Percentiles rank a stretch among this genome's conserved stretches.
phyloP scores from a whole-genome alignment of 2,888 invertebrate genomes.

The Cremastinae sp. region DNA sequence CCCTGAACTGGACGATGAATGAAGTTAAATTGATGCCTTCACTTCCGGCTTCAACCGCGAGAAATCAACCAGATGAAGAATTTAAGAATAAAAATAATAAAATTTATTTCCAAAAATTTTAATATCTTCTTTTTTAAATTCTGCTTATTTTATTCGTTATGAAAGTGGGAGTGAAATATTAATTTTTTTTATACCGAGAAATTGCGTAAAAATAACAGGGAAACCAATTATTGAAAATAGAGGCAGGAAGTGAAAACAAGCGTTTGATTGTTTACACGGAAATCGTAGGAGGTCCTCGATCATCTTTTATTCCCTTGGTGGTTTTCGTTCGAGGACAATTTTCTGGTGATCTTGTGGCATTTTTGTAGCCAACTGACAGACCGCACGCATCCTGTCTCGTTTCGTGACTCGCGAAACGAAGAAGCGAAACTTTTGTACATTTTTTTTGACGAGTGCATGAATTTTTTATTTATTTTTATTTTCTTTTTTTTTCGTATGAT shows the following conservation, averaged over 20 bases:
- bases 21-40: conserved; percentile 37
- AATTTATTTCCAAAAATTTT: background rate
- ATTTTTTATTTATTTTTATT: no score
- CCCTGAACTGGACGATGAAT: conserved; percentile 40
- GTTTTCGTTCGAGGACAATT: conserved; percentile 1
- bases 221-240: no score
- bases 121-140: background rate
- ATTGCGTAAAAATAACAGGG: background rate
- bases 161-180: no score
- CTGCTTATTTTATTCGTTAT: background rate
- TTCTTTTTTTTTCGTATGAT: no score
- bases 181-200: conserved; percentile 55
- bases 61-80: conserved; percentile 19
- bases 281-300: conserved; percentile 63
- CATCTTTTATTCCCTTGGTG: background rate
- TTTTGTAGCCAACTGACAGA: conserved; percentile 40
- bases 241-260: conserved; percentile 38
- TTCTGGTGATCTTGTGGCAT: background rate
- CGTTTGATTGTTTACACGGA: conserved; percentile 64
- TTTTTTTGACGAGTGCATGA: no score
- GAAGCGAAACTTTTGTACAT: background rate
- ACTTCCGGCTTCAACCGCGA: conserved; percentile 4
- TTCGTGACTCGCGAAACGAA: conserved; percentile 49
- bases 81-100: background rate
- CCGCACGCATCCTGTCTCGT: conserved; percentile 49